Evolutionary conservation across 1,140 invertebrate genomes (phyloP), one percentile per base, ranked within the genome.

Genomic region (Cyclina sinensis): DNA sequence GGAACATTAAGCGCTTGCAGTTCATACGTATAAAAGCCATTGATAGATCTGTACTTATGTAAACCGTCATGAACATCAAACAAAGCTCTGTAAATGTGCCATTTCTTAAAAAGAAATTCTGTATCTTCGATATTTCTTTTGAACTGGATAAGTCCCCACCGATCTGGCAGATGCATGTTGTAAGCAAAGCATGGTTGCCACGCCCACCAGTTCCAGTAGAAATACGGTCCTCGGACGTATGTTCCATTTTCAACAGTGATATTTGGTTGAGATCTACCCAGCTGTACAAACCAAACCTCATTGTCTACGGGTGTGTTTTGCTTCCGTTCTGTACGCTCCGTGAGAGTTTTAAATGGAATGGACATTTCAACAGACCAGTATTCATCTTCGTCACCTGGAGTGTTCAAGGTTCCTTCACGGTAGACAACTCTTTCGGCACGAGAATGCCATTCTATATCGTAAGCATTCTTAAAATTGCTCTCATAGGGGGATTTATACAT

Each of bases 141-240:
- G 30, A 83, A 83, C 37, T 83, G 80, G 0, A 83, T n/a, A 7
- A 83, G 30, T n/a, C 80, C 80, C 80, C 80, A 83, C 0, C 80
- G 80, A 30, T 83, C 59, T 83, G 68, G 80, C n/a, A 83, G 14
- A 59, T 68, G 80, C 9, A 83, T 7, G 39, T 83, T 83, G n/a
- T 68, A 11, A 1, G 80, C 37, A 48, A 46, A 59, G 27, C 80
- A 83, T 21, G 80, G 80, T 37, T 83, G 80, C 80, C 80, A 83
- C 27, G 80, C 2, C 80, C 80, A 83, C 80, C 80, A 83, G 11
- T 57, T 2, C 9, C 7, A 5, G 21, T 12, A 24, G 24, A 39
- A 11, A 43, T 68, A n/a, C 37, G 62, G 3, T 3, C 24, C 27
- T 43, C 59, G 5, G 68, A n/a, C 16, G 27, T 83, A 83, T 5